Conservation (phyloP, 2,113 vertebrate species). For the Nyctereutes procyonoides region DNA sequence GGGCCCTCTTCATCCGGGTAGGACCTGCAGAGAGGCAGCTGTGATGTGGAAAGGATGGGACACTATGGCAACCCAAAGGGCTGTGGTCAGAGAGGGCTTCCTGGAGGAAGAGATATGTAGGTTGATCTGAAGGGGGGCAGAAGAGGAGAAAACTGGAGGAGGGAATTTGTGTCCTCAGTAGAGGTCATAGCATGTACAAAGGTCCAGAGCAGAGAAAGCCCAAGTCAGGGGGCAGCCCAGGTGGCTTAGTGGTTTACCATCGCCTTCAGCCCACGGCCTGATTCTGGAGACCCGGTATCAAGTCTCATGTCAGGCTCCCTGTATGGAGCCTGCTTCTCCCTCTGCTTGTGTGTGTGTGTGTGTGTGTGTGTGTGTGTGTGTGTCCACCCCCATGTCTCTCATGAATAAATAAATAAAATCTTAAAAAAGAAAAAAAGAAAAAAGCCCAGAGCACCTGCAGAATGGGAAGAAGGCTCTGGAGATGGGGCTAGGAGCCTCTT, state of each 20-base stretch:
- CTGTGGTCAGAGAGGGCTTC: neutral
- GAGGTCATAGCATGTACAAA: neutral
- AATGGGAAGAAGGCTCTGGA: neutral
- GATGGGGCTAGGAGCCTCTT: no score
- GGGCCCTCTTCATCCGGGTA: conserved; percentile 92
- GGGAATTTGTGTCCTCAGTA: neutral
- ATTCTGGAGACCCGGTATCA: no score
- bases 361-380: no score
- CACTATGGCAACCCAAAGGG: neutral
- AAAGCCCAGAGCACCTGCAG: neutral
- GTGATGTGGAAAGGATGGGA: neutral
- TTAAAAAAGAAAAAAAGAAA: no score
- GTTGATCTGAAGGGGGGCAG: neutral
- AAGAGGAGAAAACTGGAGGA: neutral
- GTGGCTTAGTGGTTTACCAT: no score
- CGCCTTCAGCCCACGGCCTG: no score
- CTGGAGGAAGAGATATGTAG: neutral
- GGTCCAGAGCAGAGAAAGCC: neutral
- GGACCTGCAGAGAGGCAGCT: conserved; percentile 59
- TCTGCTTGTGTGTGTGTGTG: no score
- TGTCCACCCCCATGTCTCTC: no score
- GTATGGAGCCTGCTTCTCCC: no score
- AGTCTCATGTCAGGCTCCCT: no score
- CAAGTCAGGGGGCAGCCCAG: no score
- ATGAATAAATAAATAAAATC: no score